A percentile compares a stretch with the other conserved stretches of the same genome.
These are phyloP conservation scores for Karalla daura DNA, from an alignment of 2,797 vertebrate species.

Conservation along the genomic window DNA sequence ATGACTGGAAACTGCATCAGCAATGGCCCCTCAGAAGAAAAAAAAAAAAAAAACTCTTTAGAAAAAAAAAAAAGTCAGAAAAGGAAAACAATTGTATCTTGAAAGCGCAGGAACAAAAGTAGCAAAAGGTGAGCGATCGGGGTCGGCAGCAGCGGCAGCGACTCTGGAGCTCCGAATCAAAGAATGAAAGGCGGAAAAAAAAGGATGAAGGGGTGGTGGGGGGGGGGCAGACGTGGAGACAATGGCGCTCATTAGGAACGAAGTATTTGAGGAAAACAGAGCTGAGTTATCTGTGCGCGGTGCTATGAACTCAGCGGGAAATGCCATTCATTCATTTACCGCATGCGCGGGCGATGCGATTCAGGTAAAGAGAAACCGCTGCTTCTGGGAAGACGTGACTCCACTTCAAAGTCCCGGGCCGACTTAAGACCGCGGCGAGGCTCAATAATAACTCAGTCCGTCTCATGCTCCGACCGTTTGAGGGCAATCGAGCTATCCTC, in stretches of 20 bases:
- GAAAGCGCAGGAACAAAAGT: constrained; percentile 83
- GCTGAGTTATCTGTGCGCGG: constrained; percentile 52
- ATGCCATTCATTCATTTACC: constrained; percentile 62
- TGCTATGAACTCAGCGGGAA: constrained; percentile 60
- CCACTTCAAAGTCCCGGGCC: neutral
- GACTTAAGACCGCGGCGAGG: neutral
- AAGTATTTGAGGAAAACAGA: constrained; percentile 70
- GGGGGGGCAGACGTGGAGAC: constrained; percentile 37
- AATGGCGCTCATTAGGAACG: constrained; percentile 63
- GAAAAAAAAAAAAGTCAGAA: constrained; percentile 54
- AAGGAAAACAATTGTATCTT: constrained; percentile 85
- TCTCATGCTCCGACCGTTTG: constrained; percentile 5
- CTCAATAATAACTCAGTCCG: constrained; percentile 6
- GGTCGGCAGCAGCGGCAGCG: constrained; percentile 61
- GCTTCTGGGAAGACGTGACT: constrained; percentile 31
- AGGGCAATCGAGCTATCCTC: neutral
- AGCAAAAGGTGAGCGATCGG: constrained; percentile 80
- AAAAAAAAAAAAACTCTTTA: constrained; percentile 55
- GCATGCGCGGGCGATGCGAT: neutral
- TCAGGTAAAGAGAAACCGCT: constrained; percentile 35
- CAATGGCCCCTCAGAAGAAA: constrained; percentile 72
- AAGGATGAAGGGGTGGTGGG: constrained; percentile 50
- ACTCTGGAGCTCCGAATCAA: constrained; percentile 66
- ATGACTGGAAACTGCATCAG: constrained; percentile 87
- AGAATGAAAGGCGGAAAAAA: constrained; percentile 67